Percentiles rank a stretch among this genome's conserved stretches.
Evolutionary conservation across 2,113 vertebrate species (phyloP).

Genomic region (Tachycineta bicolor): DNA sequence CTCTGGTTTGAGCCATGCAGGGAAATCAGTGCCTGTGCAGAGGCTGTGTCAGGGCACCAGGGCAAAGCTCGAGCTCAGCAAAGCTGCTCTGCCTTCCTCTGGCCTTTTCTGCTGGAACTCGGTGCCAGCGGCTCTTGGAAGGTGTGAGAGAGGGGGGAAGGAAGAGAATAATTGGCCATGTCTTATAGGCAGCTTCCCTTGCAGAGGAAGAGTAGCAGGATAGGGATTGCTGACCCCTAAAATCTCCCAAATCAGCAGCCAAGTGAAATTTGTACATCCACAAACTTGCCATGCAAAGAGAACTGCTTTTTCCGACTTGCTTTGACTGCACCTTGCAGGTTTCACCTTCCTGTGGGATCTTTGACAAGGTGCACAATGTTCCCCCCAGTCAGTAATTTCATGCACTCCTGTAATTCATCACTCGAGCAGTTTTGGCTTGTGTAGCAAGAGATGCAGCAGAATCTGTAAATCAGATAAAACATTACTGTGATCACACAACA

Average conservation of each 20-base stretch:
- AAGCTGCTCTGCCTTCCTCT: not conserved
- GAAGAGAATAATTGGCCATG: not conserved
- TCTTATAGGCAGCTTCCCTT: accelerated
- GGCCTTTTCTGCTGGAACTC: not conserved
- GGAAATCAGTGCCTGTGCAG: not conserved
- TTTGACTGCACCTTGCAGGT: not conserved
- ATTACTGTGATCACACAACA: not conserved
- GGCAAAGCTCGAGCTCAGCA: not conserved
- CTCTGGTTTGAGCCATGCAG: not conserved
- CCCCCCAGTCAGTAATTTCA: not conserved
- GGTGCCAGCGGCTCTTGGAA: not conserved
- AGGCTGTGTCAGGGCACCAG: not conserved
- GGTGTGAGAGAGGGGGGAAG: not conserved
- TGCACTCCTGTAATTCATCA: not conserved
- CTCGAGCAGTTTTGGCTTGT: not conserved
- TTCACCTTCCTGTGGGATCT: not conserved
- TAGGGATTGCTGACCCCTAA: not conserved
- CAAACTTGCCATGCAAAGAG: not conserved
- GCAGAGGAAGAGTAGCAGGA: not conserved
- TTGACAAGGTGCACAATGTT: not conserved
- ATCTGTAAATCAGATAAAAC: not conserved
- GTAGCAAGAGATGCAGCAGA: not conserved
- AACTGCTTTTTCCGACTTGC: not conserved
- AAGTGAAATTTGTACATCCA: not conserved
- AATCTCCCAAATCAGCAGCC: not conserved